Evolutionary conservation across 2,797 vertebrate species (phyloP).

Genomic region (Pangasius krempfi): DNA sequence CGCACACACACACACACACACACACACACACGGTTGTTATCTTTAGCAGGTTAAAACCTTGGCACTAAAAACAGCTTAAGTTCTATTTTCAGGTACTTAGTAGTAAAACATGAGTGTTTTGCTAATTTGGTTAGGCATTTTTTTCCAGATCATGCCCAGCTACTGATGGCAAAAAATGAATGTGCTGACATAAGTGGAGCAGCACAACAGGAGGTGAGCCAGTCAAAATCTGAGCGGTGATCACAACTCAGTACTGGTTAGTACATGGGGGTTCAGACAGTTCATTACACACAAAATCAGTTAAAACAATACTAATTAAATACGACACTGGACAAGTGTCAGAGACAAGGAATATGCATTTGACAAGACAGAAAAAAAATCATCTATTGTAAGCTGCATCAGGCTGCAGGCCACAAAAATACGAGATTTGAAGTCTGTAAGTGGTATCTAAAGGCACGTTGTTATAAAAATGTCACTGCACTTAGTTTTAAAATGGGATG

Average conservation of each 20-base stretch:
- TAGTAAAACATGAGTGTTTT: background rate
- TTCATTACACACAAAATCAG: background rate
- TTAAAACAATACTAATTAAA: background rate
- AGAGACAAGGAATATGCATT: background rate
- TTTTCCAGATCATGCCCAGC: background rate
- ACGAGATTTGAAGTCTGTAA: background rate
- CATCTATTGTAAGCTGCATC: background rate
- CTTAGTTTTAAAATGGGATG: background rate
- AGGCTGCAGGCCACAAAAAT: background rate
- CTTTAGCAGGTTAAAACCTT: no score
- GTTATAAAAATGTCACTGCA: background rate
- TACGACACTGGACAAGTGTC: background rate
- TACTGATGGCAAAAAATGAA: background rate
- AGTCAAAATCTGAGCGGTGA: background rate
- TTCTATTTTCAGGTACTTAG: background rate
- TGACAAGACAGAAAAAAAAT: background rate
- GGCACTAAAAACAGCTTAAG: no score
- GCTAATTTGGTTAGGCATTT: background rate
- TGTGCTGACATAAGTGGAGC: background rate
- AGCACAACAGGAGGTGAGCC: background rate
- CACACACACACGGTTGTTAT: no score
- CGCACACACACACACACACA: no score
- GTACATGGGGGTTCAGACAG: background rate
- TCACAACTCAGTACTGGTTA: background rate
- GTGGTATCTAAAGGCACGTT: background rate